Percentiles rank a stretch among this genome's conserved stretches.
These are phyloP conservation scores for Physeter macrocephalus DNA, from an alignment of 2,113 vertebrate species.

Conservation along the genomic window DNA sequence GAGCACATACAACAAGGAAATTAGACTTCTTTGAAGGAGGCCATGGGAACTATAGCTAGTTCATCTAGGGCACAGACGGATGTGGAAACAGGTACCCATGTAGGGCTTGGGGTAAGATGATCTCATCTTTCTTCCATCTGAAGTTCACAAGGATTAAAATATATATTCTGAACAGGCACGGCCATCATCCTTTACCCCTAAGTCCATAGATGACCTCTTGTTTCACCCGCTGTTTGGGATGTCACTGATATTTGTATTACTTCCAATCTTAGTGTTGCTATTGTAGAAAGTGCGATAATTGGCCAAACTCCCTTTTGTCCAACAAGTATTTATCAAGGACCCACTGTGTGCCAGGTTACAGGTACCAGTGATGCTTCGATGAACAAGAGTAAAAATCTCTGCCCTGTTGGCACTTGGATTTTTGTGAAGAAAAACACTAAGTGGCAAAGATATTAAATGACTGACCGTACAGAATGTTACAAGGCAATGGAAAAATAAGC, in stretches of 20 bases:
- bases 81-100: accelerated
- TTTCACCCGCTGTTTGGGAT: not conserved
- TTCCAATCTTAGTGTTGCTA: accelerated
- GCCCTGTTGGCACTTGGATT: not conserved
- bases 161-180: accelerated
- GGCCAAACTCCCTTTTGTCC: not conserved
- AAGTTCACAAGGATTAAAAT: not conserved
- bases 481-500: not conserved
- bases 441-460: accelerated
- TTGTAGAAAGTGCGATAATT: not conserved
- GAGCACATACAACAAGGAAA: accelerated
- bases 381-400: not conserved
- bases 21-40: not conserved
- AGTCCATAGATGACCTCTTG: not conserved
- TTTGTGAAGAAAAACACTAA: not conserved
- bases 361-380: accelerated
- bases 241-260: too few species aligned
- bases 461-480: accelerated
- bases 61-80: accelerated
- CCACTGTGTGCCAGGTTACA: too few species aligned
- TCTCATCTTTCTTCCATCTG: not conserved
- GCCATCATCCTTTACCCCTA: accelerated
- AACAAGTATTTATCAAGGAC: not conserved
- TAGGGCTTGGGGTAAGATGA: not conserved
- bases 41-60: accelerated